Base-by-base conservation (phyloP, 2,113 vertebrate genomes). In the Colius striatus region DNA sequence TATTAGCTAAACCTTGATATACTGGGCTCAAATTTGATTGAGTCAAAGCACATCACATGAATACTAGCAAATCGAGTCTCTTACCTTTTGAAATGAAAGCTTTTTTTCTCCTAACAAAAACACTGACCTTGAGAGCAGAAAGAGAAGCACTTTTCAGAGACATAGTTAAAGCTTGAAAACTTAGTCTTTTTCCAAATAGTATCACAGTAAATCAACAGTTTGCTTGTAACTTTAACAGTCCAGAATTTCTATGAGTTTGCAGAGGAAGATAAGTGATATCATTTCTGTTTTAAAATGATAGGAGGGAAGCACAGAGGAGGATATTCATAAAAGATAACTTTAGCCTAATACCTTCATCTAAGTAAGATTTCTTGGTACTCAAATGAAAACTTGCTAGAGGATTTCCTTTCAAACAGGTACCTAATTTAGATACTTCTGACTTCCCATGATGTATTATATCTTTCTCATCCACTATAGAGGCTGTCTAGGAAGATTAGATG, bases 1-100 rank as follows among this genome's bases (percentile, higher is more conserved):
- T 63, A 27, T 87, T 75, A 95, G 70, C 26, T 73, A 87, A 72
- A 87, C 20, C 26, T 13, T 87, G 45, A 70, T 83, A 57, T 20
- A 43, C 3, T 7, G 53, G 76, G 84, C 67, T 96, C 82, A 95
- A 68, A 95, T 91, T 74, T 95, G 79, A 79, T 74, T 63, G 68
- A 75, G n/a, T 77, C 9, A 32, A 54, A 74, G 15, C 73, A 89
- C 73, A 55, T 93, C 67, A 50, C 54, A 19, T n/a, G 75, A 88
- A 80, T 70, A 29, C 29, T 25, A 29, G 54, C 25, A 94, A 95
- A 88, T 3, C 50, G 72, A 92, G 67, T 50, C 50, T 70, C 60
- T 29, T 53, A 30, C 67, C 68, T 79, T 66, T 50, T 89, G 45
- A 86, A 93, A 79, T 80, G 18, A 83, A 82, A 41, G 16, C 17